Percentiles rank a stretch among this genome's conserved stretches.
Conservation (phyloP, 2,113 vertebrate species). For the Microcebus griseorufus region DNA sequence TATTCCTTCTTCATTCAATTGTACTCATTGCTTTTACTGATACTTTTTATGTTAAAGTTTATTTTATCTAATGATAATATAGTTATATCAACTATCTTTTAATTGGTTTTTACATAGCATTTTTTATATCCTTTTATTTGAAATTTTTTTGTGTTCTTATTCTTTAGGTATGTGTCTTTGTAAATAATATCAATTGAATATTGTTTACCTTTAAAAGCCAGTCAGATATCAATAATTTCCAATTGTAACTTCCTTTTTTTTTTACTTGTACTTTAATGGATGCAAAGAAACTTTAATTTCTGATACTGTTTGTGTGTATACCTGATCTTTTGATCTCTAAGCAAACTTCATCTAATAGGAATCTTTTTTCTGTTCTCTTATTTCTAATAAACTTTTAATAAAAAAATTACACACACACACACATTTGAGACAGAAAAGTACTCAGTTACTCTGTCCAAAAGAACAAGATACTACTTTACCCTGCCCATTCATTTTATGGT, state of each 20-base stretch:
- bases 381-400: neutral
- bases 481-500: conserved; percentile 7
- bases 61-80: neutral
- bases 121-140: conserved; percentile 17
- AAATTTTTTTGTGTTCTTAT: neutral
- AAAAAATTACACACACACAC: neutral
- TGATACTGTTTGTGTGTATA: neutral
- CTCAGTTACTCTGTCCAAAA: neutral
- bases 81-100: conserved; percentile 1
- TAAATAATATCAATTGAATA: conserved; percentile 1
- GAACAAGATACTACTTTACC: neutral
- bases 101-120: neutral
- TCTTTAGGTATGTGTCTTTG: neutral
- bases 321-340: conserved; percentile 12
- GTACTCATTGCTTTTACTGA: neutral
- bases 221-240: conserved; percentile 1
- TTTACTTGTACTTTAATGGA: neutral
- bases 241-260: neutral
- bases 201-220: neutral
- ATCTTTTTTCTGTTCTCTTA: neutral
- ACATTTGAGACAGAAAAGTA: neutral
- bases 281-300: conserved; percentile 10
- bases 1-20: neutral
- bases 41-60: neutral
- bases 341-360: neutral